Percentiles rank a stretch among this genome's conserved stretches.
These are phyloP conservation scores for Lucifuga dentata DNA, from an alignment of 2,113 vertebrate species.

Conservation along the genomic window DNA sequence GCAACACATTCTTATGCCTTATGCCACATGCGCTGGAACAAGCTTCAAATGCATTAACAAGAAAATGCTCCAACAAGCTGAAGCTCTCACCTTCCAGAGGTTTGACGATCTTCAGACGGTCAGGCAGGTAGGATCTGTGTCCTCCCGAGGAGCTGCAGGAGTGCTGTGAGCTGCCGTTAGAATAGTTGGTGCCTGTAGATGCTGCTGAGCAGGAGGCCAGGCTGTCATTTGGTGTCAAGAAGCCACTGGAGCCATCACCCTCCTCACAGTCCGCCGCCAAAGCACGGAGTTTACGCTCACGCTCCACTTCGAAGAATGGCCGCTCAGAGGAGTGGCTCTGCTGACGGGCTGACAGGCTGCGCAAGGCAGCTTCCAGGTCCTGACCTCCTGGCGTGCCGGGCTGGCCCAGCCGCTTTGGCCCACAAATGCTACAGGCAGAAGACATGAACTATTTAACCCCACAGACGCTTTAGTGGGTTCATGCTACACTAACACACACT, in stretches of 20 bases:
- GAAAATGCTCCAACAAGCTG: neutral
- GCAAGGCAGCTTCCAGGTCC: conserved; percentile 87
- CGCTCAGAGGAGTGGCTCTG: conserved; percentile 79
- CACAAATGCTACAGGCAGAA: conserved; percentile 50
- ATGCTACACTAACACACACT: too few species aligned
- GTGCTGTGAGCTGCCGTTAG: conserved; percentile 79
- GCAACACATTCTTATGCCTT: neutral
- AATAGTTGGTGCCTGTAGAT: conserved; percentile 86
- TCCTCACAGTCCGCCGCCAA: conserved; percentile 73
- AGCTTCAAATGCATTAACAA: neutral
- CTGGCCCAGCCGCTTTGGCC: conserved; percentile 74
- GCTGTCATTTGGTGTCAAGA: conserved; percentile 87
- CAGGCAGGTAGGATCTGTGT: conserved; percentile 85
- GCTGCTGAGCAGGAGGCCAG: conserved; percentile 80
- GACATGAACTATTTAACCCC: neutral
- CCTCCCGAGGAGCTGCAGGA: conserved; percentile 82
- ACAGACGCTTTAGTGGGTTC: neutral
- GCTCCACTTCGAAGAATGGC: conserved; percentile 87
- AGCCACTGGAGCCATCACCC: conserved; percentile 81
- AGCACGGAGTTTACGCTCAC: conserved; percentile 80
- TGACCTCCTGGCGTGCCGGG: conserved; percentile 84
- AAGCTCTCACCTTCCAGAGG: conserved; percentile 86
- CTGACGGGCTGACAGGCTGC: conserved; percentile 84
- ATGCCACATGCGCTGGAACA: neutral
- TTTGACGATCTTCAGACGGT: conserved; percentile 91